A percentile compares a stretch with the other conserved stretches of the same genome.
Conservation (phyloP, 1,140 invertebrate species). For the Mya arenaria region DNA sequence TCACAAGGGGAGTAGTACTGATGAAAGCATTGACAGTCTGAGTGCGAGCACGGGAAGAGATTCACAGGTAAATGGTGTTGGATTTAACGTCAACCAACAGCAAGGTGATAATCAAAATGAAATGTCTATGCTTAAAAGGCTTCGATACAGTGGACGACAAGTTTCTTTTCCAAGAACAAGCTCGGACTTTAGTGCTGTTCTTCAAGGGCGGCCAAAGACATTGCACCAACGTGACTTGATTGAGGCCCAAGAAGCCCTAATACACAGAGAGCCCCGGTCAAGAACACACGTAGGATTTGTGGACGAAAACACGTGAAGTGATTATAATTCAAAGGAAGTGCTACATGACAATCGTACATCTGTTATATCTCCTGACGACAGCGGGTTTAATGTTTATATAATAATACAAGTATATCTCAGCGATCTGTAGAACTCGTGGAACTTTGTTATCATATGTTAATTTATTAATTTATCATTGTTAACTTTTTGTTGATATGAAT, state of each 20-base stretch:
- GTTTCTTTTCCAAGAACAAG: slow-evolving; percentile 46
- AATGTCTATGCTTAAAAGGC: not conserved
- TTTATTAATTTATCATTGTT: no score
- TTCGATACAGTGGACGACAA: slow-evolving; percentile 21
- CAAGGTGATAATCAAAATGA: slow-evolving; percentile 1
- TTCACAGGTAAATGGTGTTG: no score
- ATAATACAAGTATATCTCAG: no score
- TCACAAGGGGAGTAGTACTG: not conserved
- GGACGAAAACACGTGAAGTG: slow-evolving; percentile 13
- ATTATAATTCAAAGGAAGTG: no score
- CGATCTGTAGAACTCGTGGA: no score
- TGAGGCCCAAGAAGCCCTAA: not conserved
- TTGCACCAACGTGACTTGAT: slow-evolving; percentile 30
- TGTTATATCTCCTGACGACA: no score
- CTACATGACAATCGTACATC: no score
- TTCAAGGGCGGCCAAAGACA: slow-evolving; percentile 43
- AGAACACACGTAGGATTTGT: slow-evolving; percentile 41
- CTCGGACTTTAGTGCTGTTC: slow-evolving; percentile 31
- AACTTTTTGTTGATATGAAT: no score
- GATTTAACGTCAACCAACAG: not conserved
- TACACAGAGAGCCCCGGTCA: slow-evolving; percentile 17
- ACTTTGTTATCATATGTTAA: no score
- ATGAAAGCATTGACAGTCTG: not conserved
- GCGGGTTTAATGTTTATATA: no score
- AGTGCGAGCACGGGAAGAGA: no score